These are phyloP conservation scores for Cantharis nigra DNA, from an alignment of 2,888 invertebrate species.

Conservation along the genomic window DNA sequence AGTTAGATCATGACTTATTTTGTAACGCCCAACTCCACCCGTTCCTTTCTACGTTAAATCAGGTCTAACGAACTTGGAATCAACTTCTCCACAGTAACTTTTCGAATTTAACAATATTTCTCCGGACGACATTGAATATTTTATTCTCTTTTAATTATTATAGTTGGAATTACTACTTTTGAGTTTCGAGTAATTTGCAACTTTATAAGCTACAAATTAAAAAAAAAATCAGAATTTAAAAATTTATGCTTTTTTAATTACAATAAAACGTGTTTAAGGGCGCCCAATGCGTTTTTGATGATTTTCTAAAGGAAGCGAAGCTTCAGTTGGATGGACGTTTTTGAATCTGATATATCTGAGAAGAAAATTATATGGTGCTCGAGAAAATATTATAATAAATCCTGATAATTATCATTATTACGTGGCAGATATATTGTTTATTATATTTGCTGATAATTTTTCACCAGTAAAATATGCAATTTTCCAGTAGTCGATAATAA, in stretches of 20 bases:
- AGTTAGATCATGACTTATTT: constrained; percentile 28
- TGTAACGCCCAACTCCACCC: constrained; percentile 28
- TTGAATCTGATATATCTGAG: constrained; percentile 49
- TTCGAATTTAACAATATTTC: neutral
- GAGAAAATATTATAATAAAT: constrained; percentile 57
- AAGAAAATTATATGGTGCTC: constrained; percentile 54
- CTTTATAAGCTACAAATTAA: constrained; percentile 3
- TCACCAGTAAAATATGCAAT: constrained; percentile 57
- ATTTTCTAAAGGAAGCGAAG: constrained; percentile 10
- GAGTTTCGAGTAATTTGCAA: neutral
- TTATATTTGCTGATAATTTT: constrained; percentile 58
- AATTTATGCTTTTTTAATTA: constrained; percentile 40
- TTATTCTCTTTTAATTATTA: neutral
- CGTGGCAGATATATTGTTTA: constrained; percentile 55
- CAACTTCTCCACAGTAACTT: constrained; percentile 6
- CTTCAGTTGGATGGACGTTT: constrained; percentile 31
- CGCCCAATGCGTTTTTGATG: constrained; percentile 25
- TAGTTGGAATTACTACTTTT: neutral
- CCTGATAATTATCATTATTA: constrained; percentile 58
- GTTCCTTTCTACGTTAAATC: constrained; percentile 21
- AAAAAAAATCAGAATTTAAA: constrained; percentile 6
- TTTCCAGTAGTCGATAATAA: constrained; percentile 56
- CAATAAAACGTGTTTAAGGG: constrained; percentile 37
- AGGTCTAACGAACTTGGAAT: constrained; percentile 27
- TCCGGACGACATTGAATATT: neutral